phyloP scores from a whole-genome alignment of 2,888 invertebrate genomes.

The Dioctria linearis region DNA sequence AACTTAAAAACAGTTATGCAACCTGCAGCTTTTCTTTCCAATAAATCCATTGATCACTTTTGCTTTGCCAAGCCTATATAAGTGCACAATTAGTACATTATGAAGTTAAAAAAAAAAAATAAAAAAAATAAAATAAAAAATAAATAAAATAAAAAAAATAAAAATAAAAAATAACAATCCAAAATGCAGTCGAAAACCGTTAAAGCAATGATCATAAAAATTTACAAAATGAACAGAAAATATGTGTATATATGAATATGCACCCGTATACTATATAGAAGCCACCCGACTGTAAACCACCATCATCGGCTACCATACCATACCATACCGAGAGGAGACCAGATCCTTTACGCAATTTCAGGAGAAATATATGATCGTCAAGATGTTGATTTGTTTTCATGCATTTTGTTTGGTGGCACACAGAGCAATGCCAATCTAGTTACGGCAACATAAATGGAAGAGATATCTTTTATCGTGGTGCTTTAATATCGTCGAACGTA shows the following conservation, averaged over 20 bases:
- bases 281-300: not conserved
- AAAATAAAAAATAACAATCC: not conserved
- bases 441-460: slow-evolving; percentile 24
- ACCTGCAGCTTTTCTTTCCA: slow-evolving; percentile 18
- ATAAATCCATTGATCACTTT: slow-evolving; percentile 34
- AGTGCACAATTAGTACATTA: slow-evolving; percentile 40
- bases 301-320: too few relatives aligned
- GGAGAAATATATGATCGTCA: slow-evolving; percentile 29
- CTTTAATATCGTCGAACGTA: slow-evolving; percentile 37
- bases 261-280: not conserved
- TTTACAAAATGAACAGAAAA: slow-evolving; percentile 25
- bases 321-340: not conserved
- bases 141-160: slow-evolving; percentile 27
- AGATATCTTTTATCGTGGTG: slow-evolving; percentile 30
- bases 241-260: slow-evolving; percentile 34
- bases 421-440: slow-evolving; percentile 29
- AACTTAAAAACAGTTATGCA: slow-evolving; percentile 39
- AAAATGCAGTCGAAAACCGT: slow-evolving; percentile 29
- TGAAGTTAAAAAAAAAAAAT: slow-evolving; percentile 15
- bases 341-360: slow-evolving; percentile 44
- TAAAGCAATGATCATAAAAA: slow-evolving; percentile 49
- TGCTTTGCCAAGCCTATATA: slow-evolving; percentile 41
- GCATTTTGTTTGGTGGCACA: slow-evolving; percentile 30
- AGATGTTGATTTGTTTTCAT: slow-evolving; percentile 46
- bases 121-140: not conserved